Base-by-base conservation (phyloP, 30 jellyfish, hydroid and myxozoan genomes). In the Aurelia sp. region DNA sequence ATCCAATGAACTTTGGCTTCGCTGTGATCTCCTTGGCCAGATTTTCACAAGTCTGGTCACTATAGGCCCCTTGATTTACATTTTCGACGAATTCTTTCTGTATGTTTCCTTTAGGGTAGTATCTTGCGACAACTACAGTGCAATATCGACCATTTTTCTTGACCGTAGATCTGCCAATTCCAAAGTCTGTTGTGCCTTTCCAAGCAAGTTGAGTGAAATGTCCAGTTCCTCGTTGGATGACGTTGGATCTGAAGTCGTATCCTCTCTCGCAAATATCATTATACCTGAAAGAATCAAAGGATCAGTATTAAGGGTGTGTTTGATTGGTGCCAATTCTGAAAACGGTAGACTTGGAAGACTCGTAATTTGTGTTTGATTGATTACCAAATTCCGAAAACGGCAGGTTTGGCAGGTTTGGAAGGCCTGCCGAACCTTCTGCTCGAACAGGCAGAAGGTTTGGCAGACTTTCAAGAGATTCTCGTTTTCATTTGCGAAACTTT, bases 221-320 rank as follows among this genome's bases (percentile, higher is more conserved):
- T 13, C 90, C 92, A 44, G 99, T 94, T 19, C 96, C 96, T 53
- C 61, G 78, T 74, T 86, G 94, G 20, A 75, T 71, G 33, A 44
- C 90, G 27, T 75, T 74, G 20, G 99, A 86, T 48, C 85, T 75
- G 82, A 94, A 94, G 66, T 94, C 94, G 64, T 89, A 94, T 3
- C 99, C 99, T 75, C 72, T 73, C 30, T 94, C 99, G 72, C 99
- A 94, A 66, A 94, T 85, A 41, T 94, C 97, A 18, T 84, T 70
- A 74, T 94, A 94, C 99, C 99, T 93, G 75, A n/a, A 71, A 22
- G 23, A 68, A 51, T 53, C 18, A 30, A 40, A 5, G 17, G 35
- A 79, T 22, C 58, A 76, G 9, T 47, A 48, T 35, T 4, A 21
- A n/a, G n/a, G n/a, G n/a, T n/a, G n/a, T n/a, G n/a, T n/a, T n/a